These are phyloP conservation scores for Drosophila carrolli DNA, from an alignment of 1,140 invertebrate genomes.

Conservation along the genomic window DNA sequence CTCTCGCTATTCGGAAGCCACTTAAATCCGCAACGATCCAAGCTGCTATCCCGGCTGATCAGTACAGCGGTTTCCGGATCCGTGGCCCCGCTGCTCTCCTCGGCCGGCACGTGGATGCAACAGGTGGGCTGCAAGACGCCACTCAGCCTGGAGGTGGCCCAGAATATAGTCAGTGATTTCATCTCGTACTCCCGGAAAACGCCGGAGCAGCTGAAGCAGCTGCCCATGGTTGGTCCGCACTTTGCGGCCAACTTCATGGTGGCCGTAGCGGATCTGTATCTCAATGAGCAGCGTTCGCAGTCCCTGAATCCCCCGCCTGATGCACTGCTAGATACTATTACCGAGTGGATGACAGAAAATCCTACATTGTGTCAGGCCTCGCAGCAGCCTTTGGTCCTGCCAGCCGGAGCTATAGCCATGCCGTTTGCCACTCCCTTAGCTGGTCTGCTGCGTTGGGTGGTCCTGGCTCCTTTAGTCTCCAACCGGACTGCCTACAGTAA, in stretches of 20 bases:
- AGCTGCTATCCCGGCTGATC: slow-evolving; percentile 91
- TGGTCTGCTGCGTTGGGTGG: slow-evolving; percentile 90
- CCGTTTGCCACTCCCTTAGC: slow-evolving; percentile 92
- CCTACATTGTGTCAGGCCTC: slow-evolving; percentile 89
- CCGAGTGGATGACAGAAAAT: slow-evolving; percentile 89
- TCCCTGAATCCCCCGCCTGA: slow-evolving; percentile 86
- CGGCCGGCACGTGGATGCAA: slow-evolving; percentile 93
- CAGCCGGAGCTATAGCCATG: slow-evolving; percentile 92
- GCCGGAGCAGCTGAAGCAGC: slow-evolving; percentile 87
- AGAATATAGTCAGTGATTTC: slow-evolving; percentile 91
- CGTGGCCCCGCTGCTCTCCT: slow-evolving; percentile 89
- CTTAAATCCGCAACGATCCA: slow-evolving; percentile 88
- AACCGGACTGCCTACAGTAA: slow-evolving; percentile 85
- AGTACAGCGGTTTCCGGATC: slow-evolving; percentile 91
- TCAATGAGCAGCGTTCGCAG: slow-evolving; percentile 80
- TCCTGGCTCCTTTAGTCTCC: slow-evolving; percentile 87
- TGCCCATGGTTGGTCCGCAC: slow-evolving; percentile 89
- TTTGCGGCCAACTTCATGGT: slow-evolving; percentile 92
- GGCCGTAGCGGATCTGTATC: slow-evolving; percentile 91
- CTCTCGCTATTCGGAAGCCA: slow-evolving; percentile 90
- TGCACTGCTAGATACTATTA: slow-evolving; percentile 87
- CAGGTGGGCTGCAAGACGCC: slow-evolving; percentile 91
- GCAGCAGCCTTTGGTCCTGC: slow-evolving; percentile 89
- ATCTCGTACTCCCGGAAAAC: slow-evolving; percentile 89
- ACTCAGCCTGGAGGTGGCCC: slow-evolving; percentile 89